Conservation (phyloP, 1,140 invertebrate species). For the Cydia strobilella region DNA sequence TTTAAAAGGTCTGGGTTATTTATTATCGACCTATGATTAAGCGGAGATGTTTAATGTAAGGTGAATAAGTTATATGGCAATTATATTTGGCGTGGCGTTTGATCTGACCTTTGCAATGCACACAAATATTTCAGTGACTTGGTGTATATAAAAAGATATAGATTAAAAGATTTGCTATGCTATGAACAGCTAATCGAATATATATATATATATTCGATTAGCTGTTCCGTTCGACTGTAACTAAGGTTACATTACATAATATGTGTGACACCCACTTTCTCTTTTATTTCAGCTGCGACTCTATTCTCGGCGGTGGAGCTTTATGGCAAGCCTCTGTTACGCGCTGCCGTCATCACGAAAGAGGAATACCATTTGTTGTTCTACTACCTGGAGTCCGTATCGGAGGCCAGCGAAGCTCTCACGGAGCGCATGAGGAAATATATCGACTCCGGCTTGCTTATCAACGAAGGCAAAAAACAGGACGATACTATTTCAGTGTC, state of each 20-base stretch:
- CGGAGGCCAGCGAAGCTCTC: conserved; percentile 73
- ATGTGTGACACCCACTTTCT: conserved; percentile 44
- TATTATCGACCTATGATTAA: conserved; percentile 29
- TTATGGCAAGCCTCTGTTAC: conserved; percentile 72
- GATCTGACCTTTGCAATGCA: conserved; percentile 46
- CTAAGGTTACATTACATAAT: conserved; percentile 23
- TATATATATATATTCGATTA: conserved; percentile 31
- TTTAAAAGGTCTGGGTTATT: conserved; percentile 48
- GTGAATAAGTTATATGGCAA: conserved; percentile 46
- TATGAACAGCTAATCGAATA: too few species aligned
- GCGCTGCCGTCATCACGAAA: conserved; percentile 72
- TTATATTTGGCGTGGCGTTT: conserved; percentile 34
- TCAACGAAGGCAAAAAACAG: conserved; percentile 52
- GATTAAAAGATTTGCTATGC: conserved; percentile 17
- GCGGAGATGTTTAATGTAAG: conserved; percentile 51
- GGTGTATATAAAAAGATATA: conserved; percentile 14
- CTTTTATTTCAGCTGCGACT: conserved; percentile 71
- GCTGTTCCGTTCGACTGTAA: background rate
- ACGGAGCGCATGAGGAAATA: conserved; percentile 76
- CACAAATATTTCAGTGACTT: conserved; percentile 35
- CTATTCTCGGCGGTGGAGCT: conserved; percentile 74
- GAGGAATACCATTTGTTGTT: conserved; percentile 76
- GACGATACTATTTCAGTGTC: conserved; percentile 41
- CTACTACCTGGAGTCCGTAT: conserved; percentile 76
- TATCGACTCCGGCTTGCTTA: conserved; percentile 73